Base-by-base conservation (phyloP, 2,888 invertebrate species). In the Fabriciana adippe region DNA sequence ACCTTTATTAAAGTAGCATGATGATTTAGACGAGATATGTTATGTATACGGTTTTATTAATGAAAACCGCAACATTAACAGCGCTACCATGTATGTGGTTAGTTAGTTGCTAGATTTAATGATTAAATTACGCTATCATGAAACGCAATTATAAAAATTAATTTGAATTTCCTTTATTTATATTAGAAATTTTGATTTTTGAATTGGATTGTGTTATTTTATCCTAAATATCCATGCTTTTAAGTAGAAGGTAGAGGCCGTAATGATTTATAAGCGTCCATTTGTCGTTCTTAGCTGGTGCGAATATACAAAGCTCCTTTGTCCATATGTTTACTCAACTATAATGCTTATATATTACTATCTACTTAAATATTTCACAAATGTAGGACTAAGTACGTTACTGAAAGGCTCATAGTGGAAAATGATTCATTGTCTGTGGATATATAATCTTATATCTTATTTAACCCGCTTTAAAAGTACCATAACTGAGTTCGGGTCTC, bases 61-160 rank as follows among this genome's bases (percentile, higher is more conserved):
- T 68, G 53, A 47, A 54, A 60, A 68, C 70, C 68, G 26, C 70
- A 61, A 68, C 63, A 70, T 70, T 70, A 70, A 70, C 68, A 68
- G 57, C 59, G 65, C 50, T 56, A 55, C 18, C 60, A 60, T 57
- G 63, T 53, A 63, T 68, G 68, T 47, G 70, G 70, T 68, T 60
- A 55, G 51, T 8, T 57, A 53, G 48, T 62, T 62, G 62, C 68
- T 50, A 65, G 62, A 57, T 60, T 65, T 51, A 59, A 60, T 68
- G 65, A 70, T 68, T 68, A 50, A 68, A 70, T 70, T 68, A 68
- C 63, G 51, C 41, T 61, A 41, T 61, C 53, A 51, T 53, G 51
- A 61, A 51, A 51, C 51, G 13, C 18, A 51, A 61, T 61, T 41
- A 35, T 51, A 50, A 41, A 11, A 11, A 35, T 8, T 6, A 8